phyloP scores from a whole-genome alignment of 2,113 vertebrate genomes.

The Poicephalus meyeri region DNA sequence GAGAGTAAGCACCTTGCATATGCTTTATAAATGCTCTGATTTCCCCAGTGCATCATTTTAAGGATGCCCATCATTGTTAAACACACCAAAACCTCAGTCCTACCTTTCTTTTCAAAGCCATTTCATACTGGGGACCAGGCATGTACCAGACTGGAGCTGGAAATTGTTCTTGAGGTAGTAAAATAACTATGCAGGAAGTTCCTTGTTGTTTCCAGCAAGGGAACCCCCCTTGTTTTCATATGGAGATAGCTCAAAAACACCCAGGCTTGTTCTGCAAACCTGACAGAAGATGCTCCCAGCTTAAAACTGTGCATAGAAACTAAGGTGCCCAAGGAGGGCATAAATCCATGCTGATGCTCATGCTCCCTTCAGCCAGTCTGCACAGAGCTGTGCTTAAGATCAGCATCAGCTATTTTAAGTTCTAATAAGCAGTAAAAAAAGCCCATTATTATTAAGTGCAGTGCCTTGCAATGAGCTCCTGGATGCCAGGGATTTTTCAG shows the following conservation, averaged over 20 bases:
- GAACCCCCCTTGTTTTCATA: background rate
- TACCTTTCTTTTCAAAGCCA: background rate
- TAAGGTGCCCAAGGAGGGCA: background rate
- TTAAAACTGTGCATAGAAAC: background rate
- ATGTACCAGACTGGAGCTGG: background rate
- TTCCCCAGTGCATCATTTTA: background rate
- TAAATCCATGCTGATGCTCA: background rate
- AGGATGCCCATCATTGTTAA: background rate
- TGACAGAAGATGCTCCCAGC: background rate
- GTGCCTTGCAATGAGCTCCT: background rate
- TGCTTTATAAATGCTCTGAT: background rate
- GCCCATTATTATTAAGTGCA: background rate
- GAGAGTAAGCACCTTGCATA: background rate
- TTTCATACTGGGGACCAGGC: background rate
- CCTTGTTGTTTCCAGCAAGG: constrained; percentile 7
- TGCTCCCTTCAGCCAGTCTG: background rate
- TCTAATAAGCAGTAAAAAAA: background rate
- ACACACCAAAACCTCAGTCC: background rate
- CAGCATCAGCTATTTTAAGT: background rate
- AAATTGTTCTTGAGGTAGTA: constrained; percentile 6
- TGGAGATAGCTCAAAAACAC: background rate
- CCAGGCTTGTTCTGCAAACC: background rate
- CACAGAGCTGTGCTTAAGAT: background rate
- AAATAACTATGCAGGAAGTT: constrained; percentile 36
- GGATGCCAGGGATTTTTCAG: background rate